Base-by-base conservation (phyloP, 2,113 vertebrate genomes). In the Rissa tridactyla region DNA sequence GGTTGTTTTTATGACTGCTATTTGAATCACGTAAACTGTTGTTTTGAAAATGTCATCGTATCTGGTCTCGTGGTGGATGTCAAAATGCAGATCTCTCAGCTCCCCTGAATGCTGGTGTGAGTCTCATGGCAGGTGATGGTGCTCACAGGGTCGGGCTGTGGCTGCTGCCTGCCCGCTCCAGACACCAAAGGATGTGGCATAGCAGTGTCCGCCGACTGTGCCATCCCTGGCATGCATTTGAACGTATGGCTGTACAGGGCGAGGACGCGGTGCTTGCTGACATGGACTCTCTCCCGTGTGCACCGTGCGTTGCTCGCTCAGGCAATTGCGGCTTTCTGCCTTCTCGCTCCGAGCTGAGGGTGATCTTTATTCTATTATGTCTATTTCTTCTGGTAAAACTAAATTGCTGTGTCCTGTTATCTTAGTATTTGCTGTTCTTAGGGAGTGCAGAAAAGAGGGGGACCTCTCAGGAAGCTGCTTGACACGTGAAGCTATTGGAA, bases 251-350 rank as follows among this genome's bases (percentile, higher is more conserved):
- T 30, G 6, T 32, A 4, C 30, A 18, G 29, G 54, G 21, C 57
- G 55, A 46, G 1, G 1, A 14, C 7, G 5, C 2, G 1, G 66
- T 15, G 25, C n/a, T 78, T 20, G 1, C 58, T 14, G 13, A 4
- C 10, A 0, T 2, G 18, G 12, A 2, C 34, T 32, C 19, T 25
- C 8, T 40, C 21, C 30, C 2, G 1, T 15, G 47, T 29, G 30
- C n/a, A 5, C 21, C 2, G 3, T 16, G 40, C 44, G 36, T 26
- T 36, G 62, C 77, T 76, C 1, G 0, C 11, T n/a, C 25, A 11
- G 51, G 38, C 17, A 6, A 1, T 21, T 6, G 23, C 13, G 36
- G 29, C 30, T 77, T 77, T 77, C 42, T 70, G 21, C 15, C 49
- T 38, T 52, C 40, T 61, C 1, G 1, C 36, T 54, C 32, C 0